phyloP scores from a whole-genome alignment of 2,797 vertebrate species.

The Argyrosomus regius region DNA sequence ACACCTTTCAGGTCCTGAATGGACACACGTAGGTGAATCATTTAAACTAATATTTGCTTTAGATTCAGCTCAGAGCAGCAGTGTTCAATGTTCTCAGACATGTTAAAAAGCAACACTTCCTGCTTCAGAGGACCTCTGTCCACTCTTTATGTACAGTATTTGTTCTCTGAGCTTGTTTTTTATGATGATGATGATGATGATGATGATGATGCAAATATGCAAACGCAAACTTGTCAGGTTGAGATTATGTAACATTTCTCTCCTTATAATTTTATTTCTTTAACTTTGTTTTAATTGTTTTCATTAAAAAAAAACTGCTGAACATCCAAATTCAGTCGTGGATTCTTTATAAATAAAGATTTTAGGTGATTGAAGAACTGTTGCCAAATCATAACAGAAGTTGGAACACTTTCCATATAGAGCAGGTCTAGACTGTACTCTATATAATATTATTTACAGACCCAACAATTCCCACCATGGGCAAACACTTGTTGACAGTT shows the following conservation, averaged over 20 bases:
- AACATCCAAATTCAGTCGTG: background rate
- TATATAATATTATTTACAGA: no score
- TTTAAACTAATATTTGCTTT: background rate
- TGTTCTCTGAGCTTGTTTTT: conserved; percentile 55
- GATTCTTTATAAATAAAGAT: background rate
- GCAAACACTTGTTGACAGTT: no score
- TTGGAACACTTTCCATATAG: no score
- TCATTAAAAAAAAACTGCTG: conserved; percentile 67
- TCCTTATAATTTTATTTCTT: conserved; percentile 47
- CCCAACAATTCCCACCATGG: no score
- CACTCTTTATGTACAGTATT: conserved; percentile 58
- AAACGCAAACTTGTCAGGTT: conserved; percentile 50
- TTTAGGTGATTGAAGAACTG: background rate
- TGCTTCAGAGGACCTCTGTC: conserved; percentile 30
- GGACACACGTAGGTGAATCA: background rate
- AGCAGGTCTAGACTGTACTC: no score
- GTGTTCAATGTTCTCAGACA: background rate
- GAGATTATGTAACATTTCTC: conserved; percentile 46
- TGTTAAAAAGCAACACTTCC: conserved; percentile 15
- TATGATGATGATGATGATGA: conserved; percentile 2
- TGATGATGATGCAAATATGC: conserved; percentile 55
- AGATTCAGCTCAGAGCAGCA: conserved; percentile 1
- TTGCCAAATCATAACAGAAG: no score
- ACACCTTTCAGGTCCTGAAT: background rate
- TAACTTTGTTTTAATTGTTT: conserved; percentile 58